Evolutionary conservation across 30 jellyfish, hydroid and myxozoan species (phyloP).

Genomic region (Turritopsis dohrnii): DNA sequence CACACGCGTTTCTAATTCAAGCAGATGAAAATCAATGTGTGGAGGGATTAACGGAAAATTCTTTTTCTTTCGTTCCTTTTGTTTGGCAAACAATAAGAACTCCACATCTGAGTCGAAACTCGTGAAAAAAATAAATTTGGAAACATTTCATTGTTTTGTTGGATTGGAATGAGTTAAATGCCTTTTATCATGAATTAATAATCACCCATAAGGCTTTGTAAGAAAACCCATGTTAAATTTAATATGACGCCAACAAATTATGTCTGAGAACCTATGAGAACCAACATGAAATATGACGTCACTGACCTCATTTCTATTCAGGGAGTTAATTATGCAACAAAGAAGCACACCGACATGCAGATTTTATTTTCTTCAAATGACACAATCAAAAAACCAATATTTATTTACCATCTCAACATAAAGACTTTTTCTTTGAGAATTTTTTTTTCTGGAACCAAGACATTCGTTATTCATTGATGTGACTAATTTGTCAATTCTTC

Average conservation of each 20-base stretch:
- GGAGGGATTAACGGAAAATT: neutral
- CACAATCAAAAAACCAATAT: too few relatives aligned
- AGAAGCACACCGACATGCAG: neutral
- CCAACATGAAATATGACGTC: neutral
- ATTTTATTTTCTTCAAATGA: too few relatives aligned
- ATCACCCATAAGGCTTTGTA: neutral
- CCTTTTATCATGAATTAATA: neutral
- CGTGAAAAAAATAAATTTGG: too few relatives aligned
- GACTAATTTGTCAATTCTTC: too few relatives aligned
- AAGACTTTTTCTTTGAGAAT: too few relatives aligned
- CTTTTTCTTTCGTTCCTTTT: neutral
- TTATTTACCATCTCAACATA: too few relatives aligned
- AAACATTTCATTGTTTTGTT: neutral
- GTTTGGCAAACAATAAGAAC: too few relatives aligned
- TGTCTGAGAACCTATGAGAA: neutral
- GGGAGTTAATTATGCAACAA: neutral
- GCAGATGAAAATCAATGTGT: neutral
- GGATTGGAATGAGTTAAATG: neutral
- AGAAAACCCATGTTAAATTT: neutral
- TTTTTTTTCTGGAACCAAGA: too few relatives aligned
- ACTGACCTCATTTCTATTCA: neutral
- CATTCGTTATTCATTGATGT: too few relatives aligned
- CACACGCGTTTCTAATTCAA: neutral
- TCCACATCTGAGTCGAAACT: neutral
- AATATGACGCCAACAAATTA: neutral